Evolutionary conservation across 1,140 invertebrate species (phyloP).

Genomic region (Hypsibius dujardini): DNA sequence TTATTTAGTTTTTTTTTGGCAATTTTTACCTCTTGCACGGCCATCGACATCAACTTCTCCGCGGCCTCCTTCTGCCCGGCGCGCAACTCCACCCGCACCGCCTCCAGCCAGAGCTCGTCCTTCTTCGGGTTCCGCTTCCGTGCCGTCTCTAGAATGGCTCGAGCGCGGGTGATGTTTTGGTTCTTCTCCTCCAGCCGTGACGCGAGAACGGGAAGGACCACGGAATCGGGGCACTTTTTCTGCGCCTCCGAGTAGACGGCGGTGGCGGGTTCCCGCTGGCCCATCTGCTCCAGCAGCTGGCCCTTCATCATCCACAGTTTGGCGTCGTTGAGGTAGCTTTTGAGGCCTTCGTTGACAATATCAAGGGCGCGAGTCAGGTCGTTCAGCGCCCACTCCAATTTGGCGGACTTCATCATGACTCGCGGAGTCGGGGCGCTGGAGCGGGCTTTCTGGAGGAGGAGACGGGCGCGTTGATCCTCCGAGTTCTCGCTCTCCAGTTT

Average conservation of each 20-base stretch:
- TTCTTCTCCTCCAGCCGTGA: slow-evolving; percentile 69
- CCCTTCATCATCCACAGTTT: slow-evolving; percentile 99
- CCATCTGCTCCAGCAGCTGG: slow-evolving; percentile 77
- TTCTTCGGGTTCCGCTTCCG: slow-evolving; percentile 75
- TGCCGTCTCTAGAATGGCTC: slow-evolving; percentile 87
- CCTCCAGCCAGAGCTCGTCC: slow-evolving; percentile 76
- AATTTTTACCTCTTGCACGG: slow-evolving; percentile 62
- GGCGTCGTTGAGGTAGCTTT: slow-evolving; percentile 70
- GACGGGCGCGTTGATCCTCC: slow-evolving; percentile 81
- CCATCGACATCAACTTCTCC: slow-evolving; percentile 75
- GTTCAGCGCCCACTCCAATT: slow-evolving; percentile 88
- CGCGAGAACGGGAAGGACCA: slow-evolving; percentile 76
- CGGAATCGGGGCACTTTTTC: slow-evolving; percentile 72
- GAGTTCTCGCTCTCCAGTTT: slow-evolving; percentile 96
- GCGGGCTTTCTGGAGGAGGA: slow-evolving; percentile 76
- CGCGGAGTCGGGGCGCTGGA: slow-evolving; percentile 76
- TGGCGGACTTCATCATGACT: slow-evolving; percentile 99
- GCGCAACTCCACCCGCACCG: slow-evolving; percentile 68
- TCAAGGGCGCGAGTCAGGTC: slow-evolving; percentile 60
- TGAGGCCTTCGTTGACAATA: slow-evolving; percentile 71
- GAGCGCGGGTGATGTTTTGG: slow-evolving; percentile 69
- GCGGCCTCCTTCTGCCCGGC: slow-evolving; percentile 68
- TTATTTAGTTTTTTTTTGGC: too few species aligned
- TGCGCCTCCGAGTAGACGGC: slow-evolving; percentile 70
- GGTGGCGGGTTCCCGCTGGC: slow-evolving; percentile 56